Evolutionary conservation across 2,888 invertebrate genomes (phyloP).

Genomic region (Hydrotaea diabolus): DNA sequence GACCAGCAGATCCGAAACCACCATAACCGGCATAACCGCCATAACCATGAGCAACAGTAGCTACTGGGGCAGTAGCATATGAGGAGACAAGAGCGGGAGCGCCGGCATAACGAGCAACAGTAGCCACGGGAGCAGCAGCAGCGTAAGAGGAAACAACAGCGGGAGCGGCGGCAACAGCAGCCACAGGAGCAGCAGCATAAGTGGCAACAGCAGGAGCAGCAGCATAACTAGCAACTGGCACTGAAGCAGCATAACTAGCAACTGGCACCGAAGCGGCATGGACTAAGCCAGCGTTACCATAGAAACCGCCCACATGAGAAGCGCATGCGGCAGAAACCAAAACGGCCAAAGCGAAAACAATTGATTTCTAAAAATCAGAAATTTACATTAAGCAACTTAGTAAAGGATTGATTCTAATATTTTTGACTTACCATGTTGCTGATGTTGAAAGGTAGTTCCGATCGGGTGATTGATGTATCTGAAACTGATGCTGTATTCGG

Average conservation of each 20-base stretch:
- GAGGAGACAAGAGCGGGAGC: conserved; percentile 8
- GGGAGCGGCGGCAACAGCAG: too few relatives aligned
- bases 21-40: not conserved
- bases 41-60: not conserved
- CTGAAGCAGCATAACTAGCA: conserved; percentile 68
- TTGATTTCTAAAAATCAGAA: not conserved
- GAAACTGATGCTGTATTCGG: too few relatives aligned
- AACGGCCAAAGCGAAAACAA: too few relatives aligned
- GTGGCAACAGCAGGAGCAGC: too few relatives aligned
- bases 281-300: too few relatives aligned
- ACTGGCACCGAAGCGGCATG: conserved; percentile 63
- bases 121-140: too few relatives aligned
- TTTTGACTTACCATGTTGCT: too few relatives aligned
- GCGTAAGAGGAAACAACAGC: too few relatives aligned
- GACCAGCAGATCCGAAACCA: too few relatives aligned
- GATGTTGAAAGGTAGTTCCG: not conserved
- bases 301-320: conserved; percentile 58
- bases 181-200: too few relatives aligned
- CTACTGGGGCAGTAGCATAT: conserved; percentile 36
- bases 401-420: not conserved
- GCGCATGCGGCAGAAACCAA: conserved; percentile 29
- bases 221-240: conserved; percentile 21
- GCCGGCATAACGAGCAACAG: not conserved
- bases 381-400: too few relatives aligned
- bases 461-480: not conserved